A percentile compares a stretch with the other conserved stretches of the same genome.
phyloP scores from a whole-genome alignment of 2,888 invertebrate genomes.

The Xylota sylvarum region DNA sequence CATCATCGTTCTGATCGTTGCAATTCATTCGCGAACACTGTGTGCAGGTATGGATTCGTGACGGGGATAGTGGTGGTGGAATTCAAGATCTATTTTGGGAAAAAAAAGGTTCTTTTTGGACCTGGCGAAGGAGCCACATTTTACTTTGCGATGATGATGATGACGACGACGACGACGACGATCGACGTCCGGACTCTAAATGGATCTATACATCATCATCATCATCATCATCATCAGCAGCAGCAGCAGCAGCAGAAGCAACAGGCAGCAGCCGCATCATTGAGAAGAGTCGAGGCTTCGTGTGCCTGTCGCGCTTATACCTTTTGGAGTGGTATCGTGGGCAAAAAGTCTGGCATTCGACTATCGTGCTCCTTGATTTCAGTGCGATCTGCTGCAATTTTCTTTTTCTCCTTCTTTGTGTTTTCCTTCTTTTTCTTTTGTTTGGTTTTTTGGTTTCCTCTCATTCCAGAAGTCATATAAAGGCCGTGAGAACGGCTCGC shows the following conservation, averaged over 20 bases:
- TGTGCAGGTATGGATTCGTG: slow-evolving; percentile 63
- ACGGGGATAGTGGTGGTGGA: slow-evolving; percentile 28
- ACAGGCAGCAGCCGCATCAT: slow-evolving; percentile 51
- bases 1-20: slow-evolving; percentile 72
- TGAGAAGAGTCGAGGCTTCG: slow-evolving; percentile 61
- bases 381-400: slow-evolving; percentile 67
- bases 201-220: slow-evolving; percentile 77
- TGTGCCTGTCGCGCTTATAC: slow-evolving; percentile 76
- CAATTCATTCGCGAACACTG: slow-evolving; percentile 69
- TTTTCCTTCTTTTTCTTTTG: slow-evolving; percentile 14
- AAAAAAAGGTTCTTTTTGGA: slow-evolving; percentile 52
- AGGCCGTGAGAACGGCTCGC: slow-evolving; percentile 79
- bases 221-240: slow-evolving; percentile 67
- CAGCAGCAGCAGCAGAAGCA: slow-evolving; percentile 27
- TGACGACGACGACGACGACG: slow-evolving; percentile 58
- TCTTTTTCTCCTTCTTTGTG: slow-evolving; percentile 38
- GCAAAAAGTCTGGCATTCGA: slow-evolving; percentile 72
- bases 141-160: slow-evolving; percentile 54
- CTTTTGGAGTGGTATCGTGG: slow-evolving; percentile 59
- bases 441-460: slow-evolving; percentile 55
- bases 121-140: slow-evolving; percentile 61
- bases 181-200: slow-evolving; percentile 75
- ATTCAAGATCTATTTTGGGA: slow-evolving; percentile 69
- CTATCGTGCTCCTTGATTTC: slow-evolving; percentile 73
- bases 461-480: slow-evolving; percentile 79